Percentiles rank a stretch among this genome's conserved stretches.
phyloP scores from a whole-genome alignment of 2,797 vertebrate species.

The Muscicapa comitata region DNA sequence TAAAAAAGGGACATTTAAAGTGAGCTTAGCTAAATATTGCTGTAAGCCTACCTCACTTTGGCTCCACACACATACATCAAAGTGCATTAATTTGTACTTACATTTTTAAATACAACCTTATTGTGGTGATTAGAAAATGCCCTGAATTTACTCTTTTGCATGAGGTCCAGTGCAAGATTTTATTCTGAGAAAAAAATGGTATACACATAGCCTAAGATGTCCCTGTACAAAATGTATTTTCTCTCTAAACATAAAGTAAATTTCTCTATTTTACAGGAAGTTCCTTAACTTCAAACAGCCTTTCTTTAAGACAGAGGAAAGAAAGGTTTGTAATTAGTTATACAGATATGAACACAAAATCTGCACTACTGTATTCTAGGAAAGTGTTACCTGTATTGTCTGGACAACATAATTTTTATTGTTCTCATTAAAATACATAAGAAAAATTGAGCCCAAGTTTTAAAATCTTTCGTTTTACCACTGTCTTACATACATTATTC shows the following conservation, averaged over 20 bases:
- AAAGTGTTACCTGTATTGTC: not conserved
- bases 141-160: not conserved
- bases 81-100: constrained; percentile 33
- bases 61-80: constrained; percentile 31
- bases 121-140: not conserved
- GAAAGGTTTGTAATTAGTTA: not conserved
- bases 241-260: not conserved
- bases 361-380: not conserved
- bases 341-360: not conserved
- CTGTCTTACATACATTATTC: not conserved
- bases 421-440: not conserved
- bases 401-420: not conserved
- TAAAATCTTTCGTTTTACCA: not conserved
- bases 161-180: not conserved
- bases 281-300: not conserved
- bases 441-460: not conserved
- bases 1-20: constrained; percentile 16
- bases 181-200: not conserved
- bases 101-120: constrained; percentile 22
- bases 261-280: not conserved
- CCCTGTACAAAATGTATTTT: not conserved
- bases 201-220: not conserved
- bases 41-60: constrained; percentile 28
- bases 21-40: constrained; percentile 4
- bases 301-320: not conserved